Evolutionary conservation across 2,113 vertebrate genomes (phyloP), one percentile per base, ranked within the genome.

Genomic region (Pteruthius melanotis): DNA sequence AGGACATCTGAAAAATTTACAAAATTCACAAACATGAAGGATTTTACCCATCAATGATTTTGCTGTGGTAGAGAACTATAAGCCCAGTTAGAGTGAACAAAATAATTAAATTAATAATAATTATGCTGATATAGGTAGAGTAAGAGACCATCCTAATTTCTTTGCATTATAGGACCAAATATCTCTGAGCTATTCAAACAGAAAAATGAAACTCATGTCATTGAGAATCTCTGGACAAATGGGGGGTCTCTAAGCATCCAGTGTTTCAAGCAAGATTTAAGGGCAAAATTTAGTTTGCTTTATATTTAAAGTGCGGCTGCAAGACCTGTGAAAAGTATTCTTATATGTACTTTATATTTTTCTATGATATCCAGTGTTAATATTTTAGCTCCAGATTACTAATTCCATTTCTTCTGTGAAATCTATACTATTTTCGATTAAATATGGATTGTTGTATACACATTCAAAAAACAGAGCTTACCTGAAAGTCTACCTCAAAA

Each of bases 391-490:
- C 9, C 15, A 88, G 33, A 11, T 65, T 6, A 24, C 13, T 61
- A 13, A 61, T 74, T 86, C 42, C 0, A 57, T 80, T 72, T 76
- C 10, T 72, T 15, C 23, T 21, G 21, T 39, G 44, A 77, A 91
- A 77, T 9, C 1, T 21, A 60, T 40, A 12, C 13, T 47, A 15
- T 31, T 57, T 81, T 77, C 1, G 1, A 49, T 19, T 0, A 0
- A 21, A 7, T 13, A 2, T 63, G 7, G 0, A 6, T 63, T 15
- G 2, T 2, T 3, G 6, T 16, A n/a, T 17, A 33, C 1, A 30
- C n/a, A 15, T 71, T 85, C 65, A 64, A 27, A 18, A 44, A 68
- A 66, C 6, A 33, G 1, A 71, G 7, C 24, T 12, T 49, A 11
- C 10, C 3, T 45, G 40, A 69, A 87, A 88, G 1, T 6, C 15